A percentile compares a stretch with the other conserved stretches of the same genome.
Conservation (phyloP, 2,888 invertebrate genomes). For the Anthophora plumipes region DNA sequence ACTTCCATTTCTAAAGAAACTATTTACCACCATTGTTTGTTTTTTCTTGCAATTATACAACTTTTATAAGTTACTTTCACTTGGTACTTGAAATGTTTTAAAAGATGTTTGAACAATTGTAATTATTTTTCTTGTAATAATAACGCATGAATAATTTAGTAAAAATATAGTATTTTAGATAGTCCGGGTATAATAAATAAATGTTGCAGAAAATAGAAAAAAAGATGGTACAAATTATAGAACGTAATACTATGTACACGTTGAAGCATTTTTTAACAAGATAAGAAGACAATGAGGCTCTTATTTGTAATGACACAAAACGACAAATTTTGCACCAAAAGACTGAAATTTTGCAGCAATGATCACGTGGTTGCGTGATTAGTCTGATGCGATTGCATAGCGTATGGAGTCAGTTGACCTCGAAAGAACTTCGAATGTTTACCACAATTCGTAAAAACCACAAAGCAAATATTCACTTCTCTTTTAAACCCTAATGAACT, state of each 20-base stretch:
- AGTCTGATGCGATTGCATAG: slow-evolving; percentile 37
- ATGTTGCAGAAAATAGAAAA: no score
- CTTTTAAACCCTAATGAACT: not conserved
- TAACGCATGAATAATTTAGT: not conserved
- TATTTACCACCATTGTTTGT: no score
- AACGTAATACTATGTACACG: no score
- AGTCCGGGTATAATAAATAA: no score
- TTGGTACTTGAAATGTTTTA: no score
- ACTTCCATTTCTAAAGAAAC: no score
- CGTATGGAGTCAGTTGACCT: not conserved
- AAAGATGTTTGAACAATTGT: no score
- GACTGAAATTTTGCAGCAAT: not conserved
- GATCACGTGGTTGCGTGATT: slow-evolving; percentile 9
- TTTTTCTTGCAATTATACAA: no score
- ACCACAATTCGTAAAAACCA: not conserved
- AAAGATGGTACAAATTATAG: no score
- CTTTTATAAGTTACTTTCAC: no score
- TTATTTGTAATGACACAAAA: slow-evolving; percentile 6
- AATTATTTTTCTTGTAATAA: no score
- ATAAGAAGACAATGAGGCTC: not conserved
- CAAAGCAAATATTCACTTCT: not conserved
- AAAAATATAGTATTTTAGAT: not conserved
- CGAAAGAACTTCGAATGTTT: slow-evolving; percentile 15
- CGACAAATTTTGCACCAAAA: not conserved
- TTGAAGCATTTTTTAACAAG: not conserved